Evolutionary conservation across 2,113 vertebrate genomes (phyloP), one percentile per base, ranked within the genome.

Genomic region (Pelvicachromis taeniatus): DNA sequence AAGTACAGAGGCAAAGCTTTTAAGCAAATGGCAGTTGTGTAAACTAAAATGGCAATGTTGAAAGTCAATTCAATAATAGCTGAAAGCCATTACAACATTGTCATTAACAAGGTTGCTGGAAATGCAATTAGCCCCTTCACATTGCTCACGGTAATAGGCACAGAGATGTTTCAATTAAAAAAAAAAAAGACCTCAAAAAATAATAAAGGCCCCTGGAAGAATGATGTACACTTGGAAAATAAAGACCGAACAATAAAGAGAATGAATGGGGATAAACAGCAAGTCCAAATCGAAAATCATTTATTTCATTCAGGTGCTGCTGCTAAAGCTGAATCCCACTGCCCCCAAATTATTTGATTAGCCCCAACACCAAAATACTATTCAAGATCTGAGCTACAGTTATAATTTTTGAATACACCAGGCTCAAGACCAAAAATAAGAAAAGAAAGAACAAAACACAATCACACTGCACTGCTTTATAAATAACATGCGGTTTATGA

Each of bases 111-210:
- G 94, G 89, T 94, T 4, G 21, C 87, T 85, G 89, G 92, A 93
- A 94, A 93, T 94, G 90, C 92, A 93, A 94, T 95, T 95, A 95
- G 93, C 84, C 85, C 91, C 85, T 88, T 86, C 88, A 88, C 83
- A 90, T 89, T 86, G 91, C 91, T 92, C 54, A 85, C 12, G 59
- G 90, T 78, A 83, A 88, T 59, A 58, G 84, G 87, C 91, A 91
- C 48, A 31, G 78, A 84, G 23, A 92, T 11, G 83, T 85, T 90
- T 85, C 89, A 90, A 70, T 78, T n/a, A n/a, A 58, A 84, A 52
- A 61, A 10, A 21, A 40, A 70, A 63, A 77, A 52, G 16, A 78
- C 31, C 16, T 7, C 52, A 21, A 77, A 35, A 88, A 80, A 82
- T 53, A 54, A 87, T 59, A 85, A 54, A 78, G 26, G n/a, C 19